Evolutionary conservation across 2,888 invertebrate species (phyloP).

Genomic region (Polietes domitor): DNA sequence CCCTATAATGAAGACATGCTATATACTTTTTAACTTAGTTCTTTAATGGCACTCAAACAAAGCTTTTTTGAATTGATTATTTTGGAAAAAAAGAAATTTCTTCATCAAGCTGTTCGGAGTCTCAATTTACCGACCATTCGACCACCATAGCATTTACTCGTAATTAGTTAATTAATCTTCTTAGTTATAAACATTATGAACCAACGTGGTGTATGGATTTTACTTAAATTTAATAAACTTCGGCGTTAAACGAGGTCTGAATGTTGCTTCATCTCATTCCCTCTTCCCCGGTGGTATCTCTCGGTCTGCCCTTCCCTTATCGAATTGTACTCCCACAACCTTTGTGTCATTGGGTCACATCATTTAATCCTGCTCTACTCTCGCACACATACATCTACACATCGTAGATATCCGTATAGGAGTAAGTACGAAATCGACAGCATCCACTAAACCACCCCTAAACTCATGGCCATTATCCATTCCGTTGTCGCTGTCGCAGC

Average conservation of each 20-base stretch:
- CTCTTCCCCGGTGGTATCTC: not conserved
- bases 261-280: conserved; percentile 1
- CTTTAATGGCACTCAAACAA: too few relatives aligned
- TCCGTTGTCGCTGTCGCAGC: not conserved
- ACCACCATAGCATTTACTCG: too few relatives aligned
- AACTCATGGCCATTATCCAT: not conserved
- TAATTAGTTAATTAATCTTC: too few relatives aligned
- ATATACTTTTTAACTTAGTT: too few relatives aligned
- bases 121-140: too few relatives aligned
- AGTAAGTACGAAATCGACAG: not conserved
- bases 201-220: too few relatives aligned
- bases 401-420: not conserved
- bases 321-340: not conserved
- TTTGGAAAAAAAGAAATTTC: too few relatives aligned
- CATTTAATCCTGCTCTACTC: conserved; percentile 55
- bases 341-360: conserved; percentile 54
- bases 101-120: too few relatives aligned
- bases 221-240: too few relatives aligned
- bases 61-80: too few relatives aligned
- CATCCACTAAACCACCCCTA: not conserved
- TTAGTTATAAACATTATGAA: too few relatives aligned
- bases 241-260: not conserved
- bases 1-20: too few relatives aligned
- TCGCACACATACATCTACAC: not conserved
- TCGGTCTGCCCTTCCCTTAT: not conserved